Percentiles rank a stretch among this genome's conserved stretches.
Conservation (phyloP, 2,888 invertebrate species). For the Pseudeuparius sepicola region DNA sequence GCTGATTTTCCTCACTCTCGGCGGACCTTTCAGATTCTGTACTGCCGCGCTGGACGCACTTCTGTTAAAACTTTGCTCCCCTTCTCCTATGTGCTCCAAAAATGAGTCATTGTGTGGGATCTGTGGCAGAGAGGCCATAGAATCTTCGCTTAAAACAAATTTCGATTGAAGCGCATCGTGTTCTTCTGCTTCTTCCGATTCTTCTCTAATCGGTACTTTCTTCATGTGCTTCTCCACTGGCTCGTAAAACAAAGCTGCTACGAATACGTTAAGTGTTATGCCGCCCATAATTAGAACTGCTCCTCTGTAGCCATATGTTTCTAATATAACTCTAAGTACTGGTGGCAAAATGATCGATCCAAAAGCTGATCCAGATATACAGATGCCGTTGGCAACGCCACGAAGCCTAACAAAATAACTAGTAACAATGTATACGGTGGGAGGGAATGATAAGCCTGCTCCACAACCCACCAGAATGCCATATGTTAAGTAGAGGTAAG, state of each 20-base stretch:
- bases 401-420: slow-evolving; percentile 71
- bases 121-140: slow-evolving; percentile 33
- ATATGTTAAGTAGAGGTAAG: slow-evolving; percentile 71
- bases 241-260: slow-evolving; percentile 74
- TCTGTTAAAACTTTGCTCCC: slow-evolving; percentile 45
- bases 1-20: slow-evolving; percentile 49
- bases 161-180: slow-evolving; percentile 33
- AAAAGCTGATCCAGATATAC: slow-evolving; percentile 80
- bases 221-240: slow-evolving; percentile 76
- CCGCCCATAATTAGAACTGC: slow-evolving; percentile 74
- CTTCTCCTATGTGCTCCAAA: slow-evolving; percentile 31
- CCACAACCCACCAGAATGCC: slow-evolving; percentile 75
- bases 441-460: slow-evolving; percentile 78
- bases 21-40: slow-evolving; percentile 40
- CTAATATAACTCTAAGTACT: slow-evolving; percentile 57
- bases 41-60: slow-evolving; percentile 66
- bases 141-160: slow-evolving; percentile 37
- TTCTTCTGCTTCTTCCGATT: slow-evolving; percentile 36
- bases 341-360: slow-evolving; percentile 81
- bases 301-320: slow-evolving; percentile 68
- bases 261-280: slow-evolving; percentile 73
- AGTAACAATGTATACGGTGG: slow-evolving; percentile 82
- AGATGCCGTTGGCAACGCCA: slow-evolving; percentile 78
- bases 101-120: slow-evolving; percentile 35
- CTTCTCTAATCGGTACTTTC: slow-evolving; percentile 40